Conservation (phyloP, 2,113 vertebrate species). For the Rhinopithecus roxellana region DNA sequence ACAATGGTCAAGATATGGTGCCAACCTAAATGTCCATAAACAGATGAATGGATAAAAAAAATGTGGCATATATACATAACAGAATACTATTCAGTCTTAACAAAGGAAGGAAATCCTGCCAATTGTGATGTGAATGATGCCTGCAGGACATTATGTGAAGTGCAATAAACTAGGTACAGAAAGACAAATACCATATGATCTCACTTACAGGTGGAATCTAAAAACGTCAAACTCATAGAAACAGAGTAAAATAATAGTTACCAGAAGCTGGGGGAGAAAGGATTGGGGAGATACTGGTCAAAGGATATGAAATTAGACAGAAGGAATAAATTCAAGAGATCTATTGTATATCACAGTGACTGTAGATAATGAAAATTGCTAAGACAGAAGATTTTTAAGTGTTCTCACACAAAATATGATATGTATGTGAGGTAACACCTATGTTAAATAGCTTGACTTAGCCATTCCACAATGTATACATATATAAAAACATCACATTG, state of each 20-base stretch:
- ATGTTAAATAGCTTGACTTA: not conserved
- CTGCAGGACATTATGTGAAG: not conserved
- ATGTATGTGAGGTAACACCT: not conserved
- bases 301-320: not conserved
- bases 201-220: not conserved
- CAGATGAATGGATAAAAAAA: not conserved
- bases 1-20: not conserved
- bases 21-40: not conserved
- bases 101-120: not conserved
- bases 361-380: not conserved
- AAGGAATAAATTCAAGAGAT: not conserved
- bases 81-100: not conserved
- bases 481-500: not conserved
- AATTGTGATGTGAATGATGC: not conserved
- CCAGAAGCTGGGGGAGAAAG: not conserved
- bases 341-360: not conserved
- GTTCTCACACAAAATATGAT: not conserved
- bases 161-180: not conserved
- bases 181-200: not conserved
- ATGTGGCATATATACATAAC: not conserved
- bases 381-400: not conserved
- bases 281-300: not conserved
- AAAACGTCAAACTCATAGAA: not conserved
- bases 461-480: not conserved
- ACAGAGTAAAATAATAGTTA: not conserved